Conservation (phyloP, 2,113 vertebrate genomes). For the Odobenus rosmarus region DNA sequence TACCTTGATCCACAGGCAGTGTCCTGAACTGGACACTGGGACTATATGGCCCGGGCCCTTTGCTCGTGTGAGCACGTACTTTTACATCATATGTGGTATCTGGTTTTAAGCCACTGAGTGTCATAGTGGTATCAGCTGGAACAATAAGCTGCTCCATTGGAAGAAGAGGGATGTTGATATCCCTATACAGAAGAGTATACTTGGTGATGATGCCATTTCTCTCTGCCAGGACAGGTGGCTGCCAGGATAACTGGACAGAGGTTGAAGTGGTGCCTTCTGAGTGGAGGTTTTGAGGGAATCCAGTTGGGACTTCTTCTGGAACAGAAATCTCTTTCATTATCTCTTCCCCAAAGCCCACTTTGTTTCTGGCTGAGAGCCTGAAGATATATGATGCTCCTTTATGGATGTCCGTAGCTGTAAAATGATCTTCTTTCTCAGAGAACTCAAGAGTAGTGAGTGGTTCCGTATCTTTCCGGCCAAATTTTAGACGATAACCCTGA, state of each 20-base stretch:
- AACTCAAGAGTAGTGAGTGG: conserved; percentile 94
- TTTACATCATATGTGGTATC: conserved; percentile 99
- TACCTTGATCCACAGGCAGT: conserved; percentile 99
- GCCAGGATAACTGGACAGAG: conserved; percentile 96
- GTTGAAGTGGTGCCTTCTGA: conserved; percentile 94
- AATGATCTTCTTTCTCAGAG: conserved; percentile 97
- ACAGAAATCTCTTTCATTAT: conserved; percentile 97
- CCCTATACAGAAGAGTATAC: conserved; percentile 97
- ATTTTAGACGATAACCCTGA: conserved; percentile 96
- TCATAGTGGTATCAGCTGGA: conserved; percentile 93
- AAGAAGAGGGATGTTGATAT: conserved; percentile 97
- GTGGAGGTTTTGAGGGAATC: conserved; percentile 96
- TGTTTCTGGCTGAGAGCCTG: conserved; percentile 96
- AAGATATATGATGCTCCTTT: conserved; percentile 97
- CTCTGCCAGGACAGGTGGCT: conserved; percentile 93
- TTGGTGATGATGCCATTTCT: conserved; percentile 96
- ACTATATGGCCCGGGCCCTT: conserved; percentile 99
- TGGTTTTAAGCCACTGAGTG: conserved; percentile 95
- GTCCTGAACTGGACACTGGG: conserved; percentile 99
- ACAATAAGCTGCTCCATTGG: conserved; percentile 95
- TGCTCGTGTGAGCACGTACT: conserved; percentile 99
- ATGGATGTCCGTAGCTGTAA: conserved; percentile 98
- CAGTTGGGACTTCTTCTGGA: conserved; percentile 94
- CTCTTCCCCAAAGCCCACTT: conserved; percentile 98
- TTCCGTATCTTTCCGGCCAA: conserved; percentile 96